phyloP scores from a whole-genome alignment of 2,888 invertebrate genomes.

The Masnerella sp. region DNA sequence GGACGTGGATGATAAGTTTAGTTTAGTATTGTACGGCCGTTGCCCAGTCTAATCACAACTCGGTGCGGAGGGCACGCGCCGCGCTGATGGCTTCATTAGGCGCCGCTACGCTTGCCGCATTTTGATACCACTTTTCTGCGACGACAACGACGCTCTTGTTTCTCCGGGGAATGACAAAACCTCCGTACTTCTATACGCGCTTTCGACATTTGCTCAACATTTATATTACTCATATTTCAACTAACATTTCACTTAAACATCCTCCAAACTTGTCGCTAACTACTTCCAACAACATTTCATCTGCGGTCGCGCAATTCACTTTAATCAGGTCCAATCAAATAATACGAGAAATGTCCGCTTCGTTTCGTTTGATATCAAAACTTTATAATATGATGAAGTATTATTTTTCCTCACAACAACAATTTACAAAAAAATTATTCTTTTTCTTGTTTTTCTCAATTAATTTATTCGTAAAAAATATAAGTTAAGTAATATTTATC shows the following conservation, averaged over 20 bases:
- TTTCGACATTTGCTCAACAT: conserved; percentile 52
- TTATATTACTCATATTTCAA: conserved; percentile 52
- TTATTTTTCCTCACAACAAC: no score
- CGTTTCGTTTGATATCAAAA: not conserved
- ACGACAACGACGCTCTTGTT: conserved; percentile 53
- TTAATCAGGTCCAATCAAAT: conserved; percentile 29
- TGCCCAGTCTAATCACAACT: conserved; percentile 75
- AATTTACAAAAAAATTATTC: not conserved
- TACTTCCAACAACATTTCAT: conserved; percentile 20
- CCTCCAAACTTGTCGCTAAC: conserved; percentile 35
- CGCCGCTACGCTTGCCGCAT: conserved; percentile 73
- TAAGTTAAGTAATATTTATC: no score
- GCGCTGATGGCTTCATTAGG: conserved; percentile 75
- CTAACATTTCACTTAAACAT: conserved; percentile 39
- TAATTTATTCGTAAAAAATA: no score
- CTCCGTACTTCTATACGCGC: conserved; percentile 35
- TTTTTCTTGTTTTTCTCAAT: no score
- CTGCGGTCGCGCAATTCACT: not conserved
- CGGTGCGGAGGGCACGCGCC: conserved; percentile 72
- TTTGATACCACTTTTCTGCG: conserved; percentile 69
- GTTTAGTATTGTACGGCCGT: conserved; percentile 64
- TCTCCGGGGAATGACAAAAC: conserved; percentile 55
- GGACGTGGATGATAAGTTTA: conserved; percentile 65
- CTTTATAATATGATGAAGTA: not conserved
- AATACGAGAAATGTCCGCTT: not conserved